Evolutionary conservation across 1,140 invertebrate species (phyloP).

Genomic region (Cherax quadricarinatus): DNA sequence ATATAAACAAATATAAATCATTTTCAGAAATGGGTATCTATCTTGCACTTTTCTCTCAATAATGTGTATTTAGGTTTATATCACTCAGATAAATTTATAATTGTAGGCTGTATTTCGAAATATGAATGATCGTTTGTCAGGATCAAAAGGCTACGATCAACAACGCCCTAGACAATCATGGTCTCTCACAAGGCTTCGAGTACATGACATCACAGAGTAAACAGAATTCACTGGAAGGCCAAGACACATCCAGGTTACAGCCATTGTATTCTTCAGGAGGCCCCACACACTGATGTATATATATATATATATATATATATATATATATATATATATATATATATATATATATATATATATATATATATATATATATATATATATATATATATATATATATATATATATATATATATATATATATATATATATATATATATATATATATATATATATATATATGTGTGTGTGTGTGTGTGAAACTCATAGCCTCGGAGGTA

Average conservation of each 20-base stretch:
- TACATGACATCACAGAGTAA: not conserved
- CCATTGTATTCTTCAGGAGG: not conserved
- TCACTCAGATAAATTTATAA: constrained; percentile 8
- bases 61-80: constrained; percentile 30
- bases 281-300: not conserved
- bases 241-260: not conserved
- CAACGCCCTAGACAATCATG: not conserved
- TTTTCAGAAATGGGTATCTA: constrained; percentile 29
- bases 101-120: not conserved
- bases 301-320: not conserved
- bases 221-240: not conserved
- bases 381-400: too few relatives aligned
- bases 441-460: too few relatives aligned
- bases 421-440: too few relatives aligned
- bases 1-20: constrained; percentile 71
- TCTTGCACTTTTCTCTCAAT: constrained; percentile 10
- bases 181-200: not conserved
- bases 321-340: too few relatives aligned
- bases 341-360: too few relatives aligned
- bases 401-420: too few relatives aligned
- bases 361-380: too few relatives aligned
- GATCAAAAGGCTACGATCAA: not conserved
- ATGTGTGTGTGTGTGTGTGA: too few relatives aligned
- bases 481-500: too few relatives aligned
- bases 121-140: not conserved